Evolutionary conservation across 1,140 invertebrate genomes (phyloP).

Genomic region (Centruroides vittatus): DNA sequence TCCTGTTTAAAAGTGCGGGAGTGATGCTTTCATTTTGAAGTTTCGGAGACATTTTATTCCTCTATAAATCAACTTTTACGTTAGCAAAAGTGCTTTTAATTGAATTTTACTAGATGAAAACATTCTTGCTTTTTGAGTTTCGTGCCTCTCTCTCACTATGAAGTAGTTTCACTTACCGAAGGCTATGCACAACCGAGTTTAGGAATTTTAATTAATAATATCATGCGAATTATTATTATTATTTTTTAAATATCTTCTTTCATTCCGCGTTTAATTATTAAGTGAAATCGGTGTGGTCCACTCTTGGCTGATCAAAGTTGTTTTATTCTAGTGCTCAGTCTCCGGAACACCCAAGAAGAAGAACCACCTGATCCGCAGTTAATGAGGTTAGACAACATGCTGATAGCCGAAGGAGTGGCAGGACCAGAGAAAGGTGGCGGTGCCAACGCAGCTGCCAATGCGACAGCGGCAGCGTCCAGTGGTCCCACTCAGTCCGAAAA

Average conservation of each 20-base stretch:
- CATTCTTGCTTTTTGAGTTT: no score
- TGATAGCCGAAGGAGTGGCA: conserved; percentile 97
- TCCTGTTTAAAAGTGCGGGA: no score
- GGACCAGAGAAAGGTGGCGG: conserved; percentile 94
- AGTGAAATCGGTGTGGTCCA: neutral
- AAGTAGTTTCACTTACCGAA: no score
- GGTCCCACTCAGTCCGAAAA: conserved; percentile 62
- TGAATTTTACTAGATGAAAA: no score
- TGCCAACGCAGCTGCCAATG: conserved; percentile 75
- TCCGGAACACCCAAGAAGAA: conserved; percentile 94
- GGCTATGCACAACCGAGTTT: neutral
- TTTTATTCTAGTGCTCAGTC: conserved; percentile 63
- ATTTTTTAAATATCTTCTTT: conserved; percentile 15
- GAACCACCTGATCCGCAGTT: conserved; percentile 97
- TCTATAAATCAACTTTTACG: no score
- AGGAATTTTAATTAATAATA: no score
- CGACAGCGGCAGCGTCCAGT: conserved; percentile 66
- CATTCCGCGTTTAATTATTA: neutral
- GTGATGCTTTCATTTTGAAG: no score
- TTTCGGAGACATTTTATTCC: no score
- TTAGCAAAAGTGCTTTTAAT: no score
- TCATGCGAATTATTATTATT: no score
- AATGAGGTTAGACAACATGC: conserved; percentile 98
- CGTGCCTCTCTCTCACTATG: neutral
- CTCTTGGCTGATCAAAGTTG: conserved; percentile 10